Evolutionary conservation across 2,888 invertebrate species (phyloP), one percentile per base, ranked within the genome.

Genomic region (Hirtodrosophila histrioides): DNA sequence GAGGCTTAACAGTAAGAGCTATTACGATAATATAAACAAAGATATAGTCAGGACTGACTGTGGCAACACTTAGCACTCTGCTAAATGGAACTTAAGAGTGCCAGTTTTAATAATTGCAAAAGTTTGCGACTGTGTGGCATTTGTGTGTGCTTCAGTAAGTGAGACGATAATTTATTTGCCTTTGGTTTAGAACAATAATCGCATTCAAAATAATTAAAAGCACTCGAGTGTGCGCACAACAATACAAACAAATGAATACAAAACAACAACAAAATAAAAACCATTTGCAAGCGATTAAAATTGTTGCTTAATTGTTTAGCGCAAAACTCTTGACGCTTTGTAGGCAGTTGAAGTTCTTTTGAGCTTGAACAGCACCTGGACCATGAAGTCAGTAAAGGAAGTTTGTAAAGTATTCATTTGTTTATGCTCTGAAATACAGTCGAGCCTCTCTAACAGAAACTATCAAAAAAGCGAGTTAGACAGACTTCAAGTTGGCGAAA

Each of bases 131-230:
- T 17, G 12, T 17, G 12, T n/a, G n/a, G 27, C 33, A 43, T 48
- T 9, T 36, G 44, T 58, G 31, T 51, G 51, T 51, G 44, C 53
- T 36, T 60, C 58, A 56, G 76, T 58, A 64, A 75, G 75, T 82
- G 86, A 85, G 75, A 77, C 68, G 75, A 78, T 81, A 79, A 82
- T 82, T 81, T 82, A 72, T 82, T 76, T 78, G 82, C 64, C 71
- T 76, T 68, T 73, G 56, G 81, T 64, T 84, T 68, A 65, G 64
- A 80, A 78, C 81, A 69, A 71, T 69, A 81, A 17, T 69, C 67
- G 78, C 66, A 78, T 64, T 62, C 69, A 40, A 69, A 78, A 77
- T 74, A 78, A 84, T 76, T 81, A 82, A 82, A 85, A 76, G 58
- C 79, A 76, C 58, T 81, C 76, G 45, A 78, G 55, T 78, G 78